Evolutionary conservation across 2,888 invertebrate genomes (phyloP).

Genomic region (Zygaena filipendulae): DNA sequence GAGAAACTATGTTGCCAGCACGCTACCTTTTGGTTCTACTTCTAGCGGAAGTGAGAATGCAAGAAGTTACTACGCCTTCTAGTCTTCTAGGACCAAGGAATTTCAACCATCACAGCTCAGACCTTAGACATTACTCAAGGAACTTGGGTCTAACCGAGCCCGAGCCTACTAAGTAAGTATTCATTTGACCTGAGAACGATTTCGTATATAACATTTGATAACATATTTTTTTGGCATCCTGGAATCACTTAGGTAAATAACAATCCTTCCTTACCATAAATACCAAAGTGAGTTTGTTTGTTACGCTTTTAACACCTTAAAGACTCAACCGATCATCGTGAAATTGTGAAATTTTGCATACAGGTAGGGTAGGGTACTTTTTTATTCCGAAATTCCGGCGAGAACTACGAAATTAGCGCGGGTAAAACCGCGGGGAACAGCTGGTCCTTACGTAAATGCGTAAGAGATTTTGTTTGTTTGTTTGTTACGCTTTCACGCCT

Average conservation of each 20-base stretch:
- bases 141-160: too few relatives aligned
- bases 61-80: constrained; percentile 32
- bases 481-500: too few relatives aligned
- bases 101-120: constrained; percentile 35
- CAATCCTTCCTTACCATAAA: too few relatives aligned
- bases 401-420: background rate
- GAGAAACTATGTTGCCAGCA: too few relatives aligned
- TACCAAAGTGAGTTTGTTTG: background rate
- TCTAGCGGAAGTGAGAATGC: constrained; percentile 20
- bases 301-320: background rate
- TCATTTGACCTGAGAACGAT: background rate
- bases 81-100: constrained; percentile 28
- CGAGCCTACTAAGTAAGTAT: constrained; percentile 41
- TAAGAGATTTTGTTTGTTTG: too few relatives aligned
- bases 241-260: too few relatives aligned
- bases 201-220: too few relatives aligned
- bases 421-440: background rate
- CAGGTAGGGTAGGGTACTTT: background rate
- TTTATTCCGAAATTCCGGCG: background rate
- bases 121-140: constrained; percentile 25
- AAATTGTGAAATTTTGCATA: background rate
- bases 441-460: background rate
- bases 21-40: constrained; percentile 21
- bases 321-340: background rate
- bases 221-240: too few relatives aligned